Percentiles rank a stretch among this genome's conserved stretches.
Conservation (phyloP, 2,888 invertebrate genomes). For the Acanthosepion lycidas region DNA sequence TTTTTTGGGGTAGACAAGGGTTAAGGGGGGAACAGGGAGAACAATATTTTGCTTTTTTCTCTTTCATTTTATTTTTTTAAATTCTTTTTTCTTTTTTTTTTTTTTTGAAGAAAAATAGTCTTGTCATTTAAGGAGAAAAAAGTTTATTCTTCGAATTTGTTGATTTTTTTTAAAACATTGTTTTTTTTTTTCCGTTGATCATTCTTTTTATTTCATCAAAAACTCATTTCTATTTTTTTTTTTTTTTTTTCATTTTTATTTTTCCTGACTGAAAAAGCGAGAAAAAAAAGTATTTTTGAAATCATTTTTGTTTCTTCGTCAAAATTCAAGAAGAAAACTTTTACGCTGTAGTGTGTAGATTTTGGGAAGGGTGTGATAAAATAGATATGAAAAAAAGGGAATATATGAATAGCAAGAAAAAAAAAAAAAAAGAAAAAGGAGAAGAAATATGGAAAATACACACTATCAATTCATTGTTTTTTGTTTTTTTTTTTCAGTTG, state of each 20-base stretch:
- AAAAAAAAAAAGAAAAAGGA: not conserved
- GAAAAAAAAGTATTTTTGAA: not conserved
- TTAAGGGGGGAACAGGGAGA: not conserved
- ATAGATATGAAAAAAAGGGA: conserved; percentile 25
- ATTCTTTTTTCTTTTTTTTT: not conserved
- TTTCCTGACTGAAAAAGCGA: not conserved
- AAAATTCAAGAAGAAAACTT: not conserved
- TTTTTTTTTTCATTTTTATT: not conserved
- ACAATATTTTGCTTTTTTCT: not conserved
- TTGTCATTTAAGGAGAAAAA: conserved; percentile 6
- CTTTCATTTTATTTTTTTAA: not conserved
- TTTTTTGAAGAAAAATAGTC: conserved; percentile 40
- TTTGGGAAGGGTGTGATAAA: not conserved
- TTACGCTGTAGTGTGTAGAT: not conserved
- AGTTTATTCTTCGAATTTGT: not conserved
- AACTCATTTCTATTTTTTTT: not conserved
- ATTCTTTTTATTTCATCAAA: not conserved
- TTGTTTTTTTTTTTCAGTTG: not conserved
- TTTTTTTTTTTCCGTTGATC: not conserved
- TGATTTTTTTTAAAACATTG: not conserved
- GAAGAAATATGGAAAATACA: not conserved
- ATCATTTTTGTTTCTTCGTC: not conserved
- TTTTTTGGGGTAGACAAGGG: not conserved
- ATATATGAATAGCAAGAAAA: not conserved
- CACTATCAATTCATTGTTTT: not conserved